These are phyloP conservation scores for Orestias chungarensis DNA, from an alignment of 2,797 vertebrate species.

Conservation along the genomic window DNA sequence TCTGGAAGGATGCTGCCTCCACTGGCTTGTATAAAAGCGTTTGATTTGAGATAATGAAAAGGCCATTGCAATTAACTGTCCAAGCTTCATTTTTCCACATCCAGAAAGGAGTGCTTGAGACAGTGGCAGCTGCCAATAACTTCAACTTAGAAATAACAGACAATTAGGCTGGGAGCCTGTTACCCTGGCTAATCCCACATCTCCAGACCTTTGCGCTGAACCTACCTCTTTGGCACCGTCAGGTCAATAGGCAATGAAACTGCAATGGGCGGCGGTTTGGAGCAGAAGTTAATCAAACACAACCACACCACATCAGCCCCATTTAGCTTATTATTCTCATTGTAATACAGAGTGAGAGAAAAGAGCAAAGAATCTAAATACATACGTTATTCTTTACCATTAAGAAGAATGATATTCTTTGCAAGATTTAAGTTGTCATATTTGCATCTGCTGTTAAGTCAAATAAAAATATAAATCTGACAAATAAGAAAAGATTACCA, in stretches of 20 bases:
- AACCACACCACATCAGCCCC: conserved; percentile 57
- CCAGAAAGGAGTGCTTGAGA: conserved; percentile 81
- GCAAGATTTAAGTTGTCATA: background rate
- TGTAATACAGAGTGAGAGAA: conserved; percentile 51
- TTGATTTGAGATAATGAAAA: conserved; percentile 95
- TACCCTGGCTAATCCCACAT: conserved; percentile 80
- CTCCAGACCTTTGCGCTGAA: conserved; percentile 83
- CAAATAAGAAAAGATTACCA: background rate
- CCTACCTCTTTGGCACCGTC: conserved; percentile 78
- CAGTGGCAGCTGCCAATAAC: conserved; percentile 97
- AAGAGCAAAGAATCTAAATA: conserved; percentile 21
- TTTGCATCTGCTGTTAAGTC: background rate
- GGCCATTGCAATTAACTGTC: conserved; percentile 96
- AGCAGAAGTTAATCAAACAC: conserved; percentile 84
- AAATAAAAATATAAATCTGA: background rate
- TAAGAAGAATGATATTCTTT: background rate
- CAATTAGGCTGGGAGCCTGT: conserved; percentile 87
- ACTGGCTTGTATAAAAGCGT: conserved; percentile 80
- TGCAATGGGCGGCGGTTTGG: conserved; percentile 70
- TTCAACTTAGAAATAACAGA: conserved; percentile 86
- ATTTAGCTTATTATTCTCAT: conserved; percentile 65
- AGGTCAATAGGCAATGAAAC: conserved; percentile 86
- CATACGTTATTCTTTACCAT: conserved; percentile 1
- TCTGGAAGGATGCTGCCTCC: conserved; percentile 76
- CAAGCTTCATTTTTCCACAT: conserved; percentile 82